phyloP scores from a whole-genome alignment of 2,797 vertebrate species.

The Rhabdomys pumilio region DNA sequence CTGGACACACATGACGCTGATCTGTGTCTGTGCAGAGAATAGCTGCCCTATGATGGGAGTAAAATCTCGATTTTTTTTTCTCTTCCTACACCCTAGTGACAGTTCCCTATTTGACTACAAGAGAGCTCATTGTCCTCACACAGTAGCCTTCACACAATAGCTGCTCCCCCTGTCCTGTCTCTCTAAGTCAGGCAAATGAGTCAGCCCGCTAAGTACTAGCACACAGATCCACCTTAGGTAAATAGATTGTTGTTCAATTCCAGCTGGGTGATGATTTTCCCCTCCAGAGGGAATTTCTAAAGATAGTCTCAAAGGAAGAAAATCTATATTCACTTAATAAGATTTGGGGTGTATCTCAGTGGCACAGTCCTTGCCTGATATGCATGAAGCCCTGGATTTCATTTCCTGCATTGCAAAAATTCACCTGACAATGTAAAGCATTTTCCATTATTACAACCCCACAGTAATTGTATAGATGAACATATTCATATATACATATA shows the following conservation, averaged over 20 bases:
- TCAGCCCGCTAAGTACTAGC: neutral
- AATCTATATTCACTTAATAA: neutral
- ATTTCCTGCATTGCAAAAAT: neutral
- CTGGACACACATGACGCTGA: neutral
- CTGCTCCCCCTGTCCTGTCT: neutral
- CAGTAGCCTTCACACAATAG: neutral
- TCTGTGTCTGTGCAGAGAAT: neutral
- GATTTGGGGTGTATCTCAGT: neutral
- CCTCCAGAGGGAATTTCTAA: neutral
- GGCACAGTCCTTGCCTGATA: neutral
- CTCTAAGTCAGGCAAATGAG: neutral
- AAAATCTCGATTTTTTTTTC: neutral
- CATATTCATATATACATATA: neutral
- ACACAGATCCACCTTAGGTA: constrained; percentile 40
- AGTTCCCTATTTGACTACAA: constrained; percentile 18
- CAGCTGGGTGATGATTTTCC: neutral
- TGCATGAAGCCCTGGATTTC: neutral
- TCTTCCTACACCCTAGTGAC: neutral
- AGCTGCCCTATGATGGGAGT: neutral
- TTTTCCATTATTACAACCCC: constrained; percentile 30
- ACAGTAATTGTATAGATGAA: neutral
- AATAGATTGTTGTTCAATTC: neutral
- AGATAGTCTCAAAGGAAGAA: neutral
- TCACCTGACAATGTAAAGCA: neutral
- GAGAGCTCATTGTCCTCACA: constrained; percentile 23